Evolutionary conservation across 1,140 invertebrate genomes (phyloP), one percentile per base, ranked within the genome.

Genomic region (Drosophila pachea): DNA sequence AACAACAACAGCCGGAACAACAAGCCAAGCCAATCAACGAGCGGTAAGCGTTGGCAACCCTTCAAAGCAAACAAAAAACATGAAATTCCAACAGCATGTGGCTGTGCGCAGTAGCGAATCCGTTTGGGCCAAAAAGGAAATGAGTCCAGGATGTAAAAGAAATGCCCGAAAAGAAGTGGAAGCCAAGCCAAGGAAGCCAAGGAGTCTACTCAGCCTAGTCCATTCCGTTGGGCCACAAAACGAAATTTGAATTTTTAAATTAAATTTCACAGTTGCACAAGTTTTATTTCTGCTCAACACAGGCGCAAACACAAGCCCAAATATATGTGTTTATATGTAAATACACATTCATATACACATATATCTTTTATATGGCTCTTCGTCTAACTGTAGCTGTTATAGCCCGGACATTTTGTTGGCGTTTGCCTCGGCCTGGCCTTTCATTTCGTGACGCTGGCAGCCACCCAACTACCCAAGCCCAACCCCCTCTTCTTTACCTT

Each of bases 241-340:
- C 61, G 68, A 84, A 77, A 84, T 84, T 84, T 86, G 81, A 84
- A 84, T 84, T 84, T 86, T 86, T 81, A 86, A 86, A 86, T 86
- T 86, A 81, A 86, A 86, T 86, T 86, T 76, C 64, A 63, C 79
- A 65, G 63, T 52, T 59, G 66, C 59, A 71, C 49, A 68, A 67
- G 40, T 65, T 64, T 60, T 40, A 40, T 53, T 38, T 48, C 47
- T 48, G 11, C 4, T 31, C 43, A 47, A 4, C 16, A 22, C 29
- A 31, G 22, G 55, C 61, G 29, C 55, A 45, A 56, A 38, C 43
- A 33, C 7, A 66, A 33, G 33, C 14, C 14, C 8, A 62, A 12
- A 59, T 22, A 14, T 14, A 33, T 33, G 32, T 43, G 12, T 35
- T 8, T 9, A 12, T 68, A 33, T 40, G 59, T n/a, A 16, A 47